phyloP scores from a whole-genome alignment of 2,797 vertebrate species.

The Neosilurus hyrtlii region DNA sequence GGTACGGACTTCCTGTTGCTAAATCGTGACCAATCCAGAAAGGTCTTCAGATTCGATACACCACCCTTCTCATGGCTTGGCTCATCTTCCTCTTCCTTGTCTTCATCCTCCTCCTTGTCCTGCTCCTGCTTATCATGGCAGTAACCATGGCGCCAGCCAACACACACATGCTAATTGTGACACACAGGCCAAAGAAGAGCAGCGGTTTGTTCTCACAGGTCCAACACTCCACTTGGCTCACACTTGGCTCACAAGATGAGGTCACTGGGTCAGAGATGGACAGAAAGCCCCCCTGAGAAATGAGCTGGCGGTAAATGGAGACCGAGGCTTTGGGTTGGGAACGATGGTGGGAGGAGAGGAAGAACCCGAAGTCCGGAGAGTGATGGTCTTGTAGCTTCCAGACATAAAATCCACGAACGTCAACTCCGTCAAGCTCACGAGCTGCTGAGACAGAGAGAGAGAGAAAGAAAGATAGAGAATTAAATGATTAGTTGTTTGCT shows the following conservation, averaged over 20 bases:
- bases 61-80: slow-evolving; percentile 34
- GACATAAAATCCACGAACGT: slow-evolving; percentile 87
- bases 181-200: slow-evolving; percentile 82
- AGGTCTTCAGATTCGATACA: slow-evolving; percentile 30
- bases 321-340: slow-evolving; percentile 84
- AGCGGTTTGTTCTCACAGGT: slow-evolving; percentile 81
- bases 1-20: background rate
- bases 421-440: slow-evolving; percentile 79
- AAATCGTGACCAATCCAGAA: background rate
- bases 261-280: slow-evolving; percentile 34
- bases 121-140: slow-evolving; percentile 68
- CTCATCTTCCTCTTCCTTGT: slow-evolving; percentile 40
- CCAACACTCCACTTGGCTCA: slow-evolving; percentile 61
- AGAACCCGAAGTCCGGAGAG: slow-evolving; percentile 83
- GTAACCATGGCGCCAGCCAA: slow-evolving; percentile 71
- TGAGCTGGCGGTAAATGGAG: slow-evolving; percentile 77
- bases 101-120: slow-evolving; percentile 72
- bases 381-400: slow-evolving; percentile 88
- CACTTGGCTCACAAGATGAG: slow-evolving; percentile 59
- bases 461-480: background rate
- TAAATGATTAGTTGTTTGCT: background rate
- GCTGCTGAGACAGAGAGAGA: slow-evolving; percentile 68
- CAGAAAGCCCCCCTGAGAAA: slow-evolving; percentile 76
- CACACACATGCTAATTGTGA: slow-evolving; percentile 74
- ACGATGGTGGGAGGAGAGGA: slow-evolving; percentile 74